Evolutionary conservation across 2,888 invertebrate species (phyloP).

Genomic region (Dorcus hopei): DNA sequence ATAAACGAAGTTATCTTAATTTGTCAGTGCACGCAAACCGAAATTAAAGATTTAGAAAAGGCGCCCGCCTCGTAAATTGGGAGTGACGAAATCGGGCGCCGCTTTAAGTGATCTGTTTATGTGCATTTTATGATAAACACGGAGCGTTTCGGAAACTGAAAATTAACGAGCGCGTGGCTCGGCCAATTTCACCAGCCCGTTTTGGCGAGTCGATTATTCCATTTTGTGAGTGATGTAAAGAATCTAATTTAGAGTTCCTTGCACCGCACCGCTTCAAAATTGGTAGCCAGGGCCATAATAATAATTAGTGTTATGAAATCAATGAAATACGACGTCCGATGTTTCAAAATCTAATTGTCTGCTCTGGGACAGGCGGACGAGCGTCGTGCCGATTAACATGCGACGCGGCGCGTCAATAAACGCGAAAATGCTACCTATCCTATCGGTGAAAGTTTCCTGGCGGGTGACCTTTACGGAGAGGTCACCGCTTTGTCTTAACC

Average conservation of each 20-base stretch:
- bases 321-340: neutral
- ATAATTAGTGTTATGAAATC: constrained; percentile 11
- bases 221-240: neutral
- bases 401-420: neutral
- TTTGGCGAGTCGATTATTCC: neutral
- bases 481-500: neutral
- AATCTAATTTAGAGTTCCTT: constrained; percentile 11
- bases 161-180: no score
- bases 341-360: neutral
- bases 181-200: no score
- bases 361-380: neutral
- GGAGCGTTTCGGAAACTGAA: no score
- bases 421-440: neutral
- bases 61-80: no score
- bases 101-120: no score
- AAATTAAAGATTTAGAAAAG: no score
- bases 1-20: no score
- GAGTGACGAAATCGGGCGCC: no score
- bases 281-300: constrained; percentile 11
- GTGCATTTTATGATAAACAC: no score
- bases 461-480: neutral
- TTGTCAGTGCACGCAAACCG: no score
- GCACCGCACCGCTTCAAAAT: constrained; percentile 6
- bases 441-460: neutral
- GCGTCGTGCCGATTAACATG: neutral